phyloP scores from a whole-genome alignment of 2,888 invertebrate genomes.

The Dusona sp. region DNA sequence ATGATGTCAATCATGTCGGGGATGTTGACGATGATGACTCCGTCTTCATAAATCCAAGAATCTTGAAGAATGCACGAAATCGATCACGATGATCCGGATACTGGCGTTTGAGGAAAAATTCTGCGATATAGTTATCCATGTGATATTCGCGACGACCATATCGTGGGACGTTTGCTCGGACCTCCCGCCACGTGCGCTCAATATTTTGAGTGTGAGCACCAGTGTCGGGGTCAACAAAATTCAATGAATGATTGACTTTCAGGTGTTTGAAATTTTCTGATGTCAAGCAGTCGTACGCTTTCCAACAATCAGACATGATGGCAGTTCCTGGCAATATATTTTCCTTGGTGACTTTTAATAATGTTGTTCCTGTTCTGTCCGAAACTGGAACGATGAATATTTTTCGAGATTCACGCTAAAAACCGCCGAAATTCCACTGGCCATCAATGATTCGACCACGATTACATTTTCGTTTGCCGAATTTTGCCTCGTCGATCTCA shows the following conservation, averaged over 20 bases:
- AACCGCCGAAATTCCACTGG: slow-evolving; percentile 24
- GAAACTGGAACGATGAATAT: slow-evolving; percentile 62
- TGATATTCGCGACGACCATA: slow-evolving; percentile 47
- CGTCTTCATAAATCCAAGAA: background rate
- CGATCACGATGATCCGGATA: slow-evolving; percentile 23
- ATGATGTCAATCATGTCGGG: background rate
- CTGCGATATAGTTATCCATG: slow-evolving; percentile 42
- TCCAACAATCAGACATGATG: slow-evolving; percentile 74
- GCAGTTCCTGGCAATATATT: slow-evolving; percentile 71
- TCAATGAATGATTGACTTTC: no score
- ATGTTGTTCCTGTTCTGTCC: slow-evolving; percentile 51
- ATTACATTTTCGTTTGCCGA: slow-evolving; percentile 28
- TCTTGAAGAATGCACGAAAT: slow-evolving; percentile 3
- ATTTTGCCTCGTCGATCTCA: slow-evolving; percentile 32
- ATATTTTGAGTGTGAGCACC: slow-evolving; percentile 71
- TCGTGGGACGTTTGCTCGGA: slow-evolving; percentile 62
- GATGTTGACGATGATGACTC: background rate
- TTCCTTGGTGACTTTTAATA: slow-evolving; percentile 69
- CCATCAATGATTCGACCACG: slow-evolving; percentile 39
- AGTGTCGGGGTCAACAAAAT: slow-evolving; percentile 30
- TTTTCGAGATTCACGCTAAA: slow-evolving; percentile 12
- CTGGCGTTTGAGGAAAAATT: slow-evolving; percentile 34
- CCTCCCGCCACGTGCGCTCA: slow-evolving; percentile 70
- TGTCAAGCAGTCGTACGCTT: slow-evolving; percentile 71
- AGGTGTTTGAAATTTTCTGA: slow-evolving; percentile 70